Evolutionary conservation across 2,888 invertebrate species (phyloP), one percentile per base, ranked within the genome.

Genomic region (Drosophila lutescens): DNA sequence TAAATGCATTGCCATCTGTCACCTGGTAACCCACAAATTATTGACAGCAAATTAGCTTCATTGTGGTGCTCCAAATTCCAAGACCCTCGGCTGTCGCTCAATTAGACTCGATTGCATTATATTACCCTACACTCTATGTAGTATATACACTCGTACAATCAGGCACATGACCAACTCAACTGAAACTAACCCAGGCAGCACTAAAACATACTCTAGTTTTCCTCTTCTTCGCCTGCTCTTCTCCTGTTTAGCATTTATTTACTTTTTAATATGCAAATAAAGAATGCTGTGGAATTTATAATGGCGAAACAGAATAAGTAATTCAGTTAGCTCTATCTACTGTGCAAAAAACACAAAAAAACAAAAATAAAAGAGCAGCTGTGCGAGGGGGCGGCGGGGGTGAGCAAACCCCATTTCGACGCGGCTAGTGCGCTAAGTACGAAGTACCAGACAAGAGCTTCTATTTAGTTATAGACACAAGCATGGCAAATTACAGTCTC

Each of bases 201-300:
- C 71, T 53, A 56, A 76, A 46, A 40, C 58, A 50, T 68, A 71
- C 71, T 83, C 74, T 63, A 71, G 50, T 36, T 55, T 66, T 49
- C 69, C 41, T 43, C 43, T 26, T 13, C 38, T 2, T 23, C 30
- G 26, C 10, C 30, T 30, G 46, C 15, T 46, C 46, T 58, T 20
- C 68, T 56, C 17, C 30, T 30, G 51, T 36, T 40, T 20, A 61
- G 53, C 76, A 63, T 56, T 74, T 84, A 84, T 80, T 78, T 79
- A 78, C 69, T 69, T 78, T 74, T 79, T 70, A 78, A 78, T 86
- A 86, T 86, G 85, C 85, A 88, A 85, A 88, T 85, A 84, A 41
- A 56, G 66, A 84, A 78, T 71, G 73, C 76, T 74, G 57, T 70
- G 89, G 89, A 85, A 88, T 85, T 86, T 86, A 76, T 86, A 61